Evolutionary conservation across 2,888 invertebrate genomes (phyloP).

Genomic region (Ophion obscuratus): DNA sequence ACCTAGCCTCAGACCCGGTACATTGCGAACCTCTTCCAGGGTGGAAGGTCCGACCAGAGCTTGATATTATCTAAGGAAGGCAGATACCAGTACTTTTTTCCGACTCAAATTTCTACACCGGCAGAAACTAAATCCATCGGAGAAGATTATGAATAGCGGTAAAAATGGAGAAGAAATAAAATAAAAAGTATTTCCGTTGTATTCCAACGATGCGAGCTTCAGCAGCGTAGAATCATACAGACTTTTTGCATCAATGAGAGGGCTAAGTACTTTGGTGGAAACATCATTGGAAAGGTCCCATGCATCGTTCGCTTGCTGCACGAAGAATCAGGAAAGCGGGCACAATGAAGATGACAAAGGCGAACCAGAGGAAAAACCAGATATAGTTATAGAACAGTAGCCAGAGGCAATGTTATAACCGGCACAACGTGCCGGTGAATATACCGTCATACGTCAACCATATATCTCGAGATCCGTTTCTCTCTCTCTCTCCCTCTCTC

Average conservation of each 20-base stretch:
- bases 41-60: no score
- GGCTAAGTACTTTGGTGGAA: background rate
- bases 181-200: no score
- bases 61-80: no score
- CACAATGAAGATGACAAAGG: background rate
- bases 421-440: conserved; percentile 34
- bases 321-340: conserved; percentile 11
- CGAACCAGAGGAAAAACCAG: background rate
- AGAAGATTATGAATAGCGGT: no score
- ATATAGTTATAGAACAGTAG: background rate
- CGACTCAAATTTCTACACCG: no score
- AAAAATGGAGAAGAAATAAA: no score
- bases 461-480: conserved; percentile 35
- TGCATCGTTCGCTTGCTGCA: background rate
- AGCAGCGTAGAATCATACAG: no score
- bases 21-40: no score
- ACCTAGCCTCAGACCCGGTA: no score
- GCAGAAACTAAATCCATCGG: no score
- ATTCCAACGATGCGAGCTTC: no score
- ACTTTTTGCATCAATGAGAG: background rate
- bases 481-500: conserved; percentile 9
- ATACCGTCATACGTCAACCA: conserved; percentile 17
- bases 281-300: background rate
- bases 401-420: conserved; percentile 27
- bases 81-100: no score